These are phyloP conservation scores for Malurus leucopterus DNA, from an alignment of 2,797 vertebrate genomes.

Conservation along the genomic window DNA sequence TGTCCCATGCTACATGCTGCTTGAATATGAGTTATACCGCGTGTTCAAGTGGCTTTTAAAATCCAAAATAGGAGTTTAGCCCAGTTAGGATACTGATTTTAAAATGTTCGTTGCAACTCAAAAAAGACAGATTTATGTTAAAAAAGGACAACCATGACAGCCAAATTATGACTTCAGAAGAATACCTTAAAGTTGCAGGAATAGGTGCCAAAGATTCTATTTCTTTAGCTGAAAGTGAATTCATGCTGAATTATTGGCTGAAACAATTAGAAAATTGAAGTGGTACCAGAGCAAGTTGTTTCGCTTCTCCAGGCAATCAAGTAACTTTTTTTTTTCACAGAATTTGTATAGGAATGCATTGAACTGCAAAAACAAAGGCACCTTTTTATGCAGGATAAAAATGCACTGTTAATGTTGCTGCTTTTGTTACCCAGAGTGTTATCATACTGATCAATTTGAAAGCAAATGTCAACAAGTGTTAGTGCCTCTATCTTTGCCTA, in stretches of 20 bases:
- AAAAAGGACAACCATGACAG: not conserved
- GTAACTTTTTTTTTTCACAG: slow-evolving; percentile 23
- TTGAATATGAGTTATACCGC: not conserved
- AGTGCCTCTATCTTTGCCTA: not conserved
- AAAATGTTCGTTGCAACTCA: not conserved
- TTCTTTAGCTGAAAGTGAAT: not conserved
- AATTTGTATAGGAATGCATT: not conserved
- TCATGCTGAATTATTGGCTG: not conserved
- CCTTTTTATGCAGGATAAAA: not conserved
- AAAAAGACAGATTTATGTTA: not conserved
- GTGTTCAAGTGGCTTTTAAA: not conserved
- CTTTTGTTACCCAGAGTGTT: not conserved
- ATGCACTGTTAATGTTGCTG: not conserved
- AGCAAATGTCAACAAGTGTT: slow-evolving; percentile 29
- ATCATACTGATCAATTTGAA: not conserved
- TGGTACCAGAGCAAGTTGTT: not conserved
- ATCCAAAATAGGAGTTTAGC: not conserved
- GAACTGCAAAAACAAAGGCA: slow-evolving; percentile 15
- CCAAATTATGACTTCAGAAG: not conserved
- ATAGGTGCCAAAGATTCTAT: not conserved
- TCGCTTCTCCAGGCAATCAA: not conserved
- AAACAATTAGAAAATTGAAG: slow-evolving; percentile 11
- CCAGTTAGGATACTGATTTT: not conserved
- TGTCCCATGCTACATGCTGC: not conserved
- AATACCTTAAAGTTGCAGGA: not conserved